Conservation (phyloP, 1,140 invertebrate species). For the Dinothrombium tinctorium region DNA sequence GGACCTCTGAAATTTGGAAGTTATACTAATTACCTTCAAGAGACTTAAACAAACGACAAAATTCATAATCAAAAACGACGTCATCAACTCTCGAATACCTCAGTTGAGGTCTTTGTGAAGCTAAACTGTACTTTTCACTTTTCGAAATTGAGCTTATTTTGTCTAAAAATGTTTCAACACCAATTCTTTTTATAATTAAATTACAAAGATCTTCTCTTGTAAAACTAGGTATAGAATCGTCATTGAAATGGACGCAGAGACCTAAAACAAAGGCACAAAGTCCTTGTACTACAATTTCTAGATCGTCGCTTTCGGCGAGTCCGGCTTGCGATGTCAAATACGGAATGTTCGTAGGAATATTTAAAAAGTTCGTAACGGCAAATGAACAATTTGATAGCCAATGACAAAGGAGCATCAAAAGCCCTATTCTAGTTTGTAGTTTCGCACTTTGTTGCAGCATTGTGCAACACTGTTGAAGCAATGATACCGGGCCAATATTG, state of each 20-base stretch:
- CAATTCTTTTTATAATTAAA: slow-evolving; percentile 70
- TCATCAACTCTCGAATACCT: slow-evolving; percentile 45
- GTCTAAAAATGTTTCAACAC: slow-evolving; percentile 63
- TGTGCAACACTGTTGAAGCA: slow-evolving; percentile 62
- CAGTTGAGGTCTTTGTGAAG: slow-evolving; percentile 77
- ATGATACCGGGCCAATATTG: slow-evolving; percentile 53
- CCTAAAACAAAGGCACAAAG: slow-evolving; percentile 83
- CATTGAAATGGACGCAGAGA: slow-evolving; percentile 74
- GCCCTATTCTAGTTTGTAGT: slow-evolving; percentile 64
- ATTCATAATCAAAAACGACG: slow-evolving; percentile 79
- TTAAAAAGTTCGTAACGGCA: slow-evolving; percentile 59
- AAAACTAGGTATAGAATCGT: slow-evolving; percentile 53
- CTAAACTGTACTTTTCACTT: slow-evolving; percentile 69
- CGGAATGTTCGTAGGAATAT: slow-evolving; percentile 56
- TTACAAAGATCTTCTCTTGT: slow-evolving; percentile 52
- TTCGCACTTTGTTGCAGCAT: slow-evolving; percentile 60
- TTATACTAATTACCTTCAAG: slow-evolving; percentile 19
- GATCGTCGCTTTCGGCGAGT: slow-evolving; percentile 56
- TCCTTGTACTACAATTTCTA: slow-evolving; percentile 63
- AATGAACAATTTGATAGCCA: slow-evolving; percentile 66
- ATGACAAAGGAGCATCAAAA: slow-evolving; percentile 65
- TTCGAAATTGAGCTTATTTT: slow-evolving; percentile 61
- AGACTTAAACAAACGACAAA: slow-evolving; percentile 58
- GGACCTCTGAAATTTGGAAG: neutral
- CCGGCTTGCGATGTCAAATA: slow-evolving; percentile 29